Base-by-base conservation (phyloP, 30 jellyfish, hydroid and myxozoan species). In the Aurelia coerulea region DNA sequence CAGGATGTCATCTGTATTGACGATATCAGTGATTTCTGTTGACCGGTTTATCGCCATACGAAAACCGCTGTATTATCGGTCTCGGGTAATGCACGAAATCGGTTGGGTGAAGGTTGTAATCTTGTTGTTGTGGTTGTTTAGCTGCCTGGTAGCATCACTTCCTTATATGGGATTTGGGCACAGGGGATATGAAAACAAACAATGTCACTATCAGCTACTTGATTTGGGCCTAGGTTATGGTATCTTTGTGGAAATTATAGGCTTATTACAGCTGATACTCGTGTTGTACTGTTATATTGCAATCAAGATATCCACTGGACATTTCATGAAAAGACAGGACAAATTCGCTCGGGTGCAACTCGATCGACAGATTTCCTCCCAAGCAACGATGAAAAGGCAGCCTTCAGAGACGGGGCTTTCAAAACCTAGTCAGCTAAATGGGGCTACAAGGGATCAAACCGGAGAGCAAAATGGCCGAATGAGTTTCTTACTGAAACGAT, bases 31-130 rank as follows among this genome's bases (percentile, higher is more conserved):
- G 15, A 81, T 90, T 14, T 58, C 90, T 3, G 12, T 90, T 69
- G 97, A 90, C 86, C 97, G 97, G 70, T 77, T 73, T 32, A 11
- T 78, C 4, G 88, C 97, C 2, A 66, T 90, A 19, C 83, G 64
- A n/a, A 90, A 82, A 73, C 97, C 97, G 10, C 73, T 90, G 9
- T 32, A 71, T 34, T 90, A 90, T 63, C 89, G 91, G 52, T 18
- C 92, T 8, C 75, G 88, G 63, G 94, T 90, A 11, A 90, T 78
- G 89, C 90, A 75, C n/a, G 89, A 90, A 58, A 65, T 90, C 4
- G 49, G 56, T 16, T 60, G 65, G 10, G 94, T 75, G 46, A 90
- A 83, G 58, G 74, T 90, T 5, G 86, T 90, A 7, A 78, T 81
- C 37, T 32, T 59, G 35, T 10, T 68, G 18, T 50, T 90, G 64